Base-by-base conservation (phyloP, 1,140 invertebrate species). In the Drosophila ambigua region DNA sequence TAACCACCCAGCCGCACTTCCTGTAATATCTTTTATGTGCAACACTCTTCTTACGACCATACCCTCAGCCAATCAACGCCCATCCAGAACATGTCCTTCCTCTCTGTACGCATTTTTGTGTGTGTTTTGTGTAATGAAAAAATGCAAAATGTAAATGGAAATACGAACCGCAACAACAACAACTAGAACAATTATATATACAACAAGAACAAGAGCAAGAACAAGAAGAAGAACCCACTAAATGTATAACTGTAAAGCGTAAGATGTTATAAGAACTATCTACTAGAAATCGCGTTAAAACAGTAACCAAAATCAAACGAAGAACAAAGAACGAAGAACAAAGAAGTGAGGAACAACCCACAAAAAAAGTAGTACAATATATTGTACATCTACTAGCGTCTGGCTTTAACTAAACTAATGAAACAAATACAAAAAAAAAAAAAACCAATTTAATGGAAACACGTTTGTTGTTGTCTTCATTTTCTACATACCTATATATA, bases 401-500 rank as follows among this genome's bases (percentile, higher is more conserved):
- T 76, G 72, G 72, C 72, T 75, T 75, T 54, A 75, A 75, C 53
- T 75, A 75, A 74, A 65, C 67, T 69, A 48, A 31, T 26, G 15
- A 44, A 46, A 52, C 45, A 44, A 24, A 24, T 4, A 3, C 20
- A 23, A 23, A 2, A 23, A 23, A 23, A 23, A 2, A 2, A 24
- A 68, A 72, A 65, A 55, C 26, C 61, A 61, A 39, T 48, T 62
- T 61, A 71, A 57, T 61, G 62, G 46, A 65, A 79, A 72, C 77
- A 65, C 48, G 54, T 76, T 54, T 81, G 55, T 80, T 79, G 68
- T 72, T 79, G 54, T 66, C 66, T 79, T 79, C 63, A 63, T 59
- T 65, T 82, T 82, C 68, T 65, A 73, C 46, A 68, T 48, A 73
- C 67, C 73, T 54, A 73, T 77, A 41, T 61, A 76, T 64, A 71